Base-by-base conservation (phyloP, 2,888 invertebrate genomes). In the Stictocephala bisonia region DNA sequence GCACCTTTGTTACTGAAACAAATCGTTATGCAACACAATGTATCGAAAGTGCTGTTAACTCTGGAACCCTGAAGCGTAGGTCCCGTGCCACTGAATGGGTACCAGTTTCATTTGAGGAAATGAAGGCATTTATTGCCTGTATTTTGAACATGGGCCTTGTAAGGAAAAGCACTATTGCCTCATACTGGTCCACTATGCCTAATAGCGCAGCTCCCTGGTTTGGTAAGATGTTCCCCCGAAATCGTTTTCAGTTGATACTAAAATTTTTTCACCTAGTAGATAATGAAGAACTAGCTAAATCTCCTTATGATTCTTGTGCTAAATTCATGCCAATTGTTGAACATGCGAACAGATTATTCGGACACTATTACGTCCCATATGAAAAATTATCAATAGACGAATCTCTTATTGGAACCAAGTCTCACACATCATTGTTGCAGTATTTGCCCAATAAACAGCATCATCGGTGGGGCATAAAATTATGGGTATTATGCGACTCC, bases 401-500 rank as follows among this genome's bases (percentile, higher is more conserved):
- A 15, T 15, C 29, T 3, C 31, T 56, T 2, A 31, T 56, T 6
- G 29, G 56, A 3, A 56, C 56, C 1, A 56, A 56, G 18, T 4
- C 1, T 27, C 31, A 56, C 15, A 56, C 29, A 3, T 2, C 7
- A 9, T 27, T 56, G n/a, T 29, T 56, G 26, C 29, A 56, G 18
- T 56, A 56, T 15, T 3, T 56, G 29, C 56, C 29, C 18, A 27
- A 56, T 2, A 56, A 56, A 18, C 56, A 56, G 3, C 67, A 67
- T 15, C 67, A 44, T n/a, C n/a, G n/a, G n/a, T n/a, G n/a, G n/a
- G n/a, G 67, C 6, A 44, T 41, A 11, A 48, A 48, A 26, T 26
- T 67, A 7, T 48, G 48, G n/a, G n/a, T n/a, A n/a, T 24, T 60
- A n/a, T 64, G 64, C 22, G 64, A n/a, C n/a, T n/a, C n/a, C n/a